Evolutionary conservation across 1,140 invertebrate genomes (phyloP).

Genomic region (Ridgeia piscesae): DNA sequence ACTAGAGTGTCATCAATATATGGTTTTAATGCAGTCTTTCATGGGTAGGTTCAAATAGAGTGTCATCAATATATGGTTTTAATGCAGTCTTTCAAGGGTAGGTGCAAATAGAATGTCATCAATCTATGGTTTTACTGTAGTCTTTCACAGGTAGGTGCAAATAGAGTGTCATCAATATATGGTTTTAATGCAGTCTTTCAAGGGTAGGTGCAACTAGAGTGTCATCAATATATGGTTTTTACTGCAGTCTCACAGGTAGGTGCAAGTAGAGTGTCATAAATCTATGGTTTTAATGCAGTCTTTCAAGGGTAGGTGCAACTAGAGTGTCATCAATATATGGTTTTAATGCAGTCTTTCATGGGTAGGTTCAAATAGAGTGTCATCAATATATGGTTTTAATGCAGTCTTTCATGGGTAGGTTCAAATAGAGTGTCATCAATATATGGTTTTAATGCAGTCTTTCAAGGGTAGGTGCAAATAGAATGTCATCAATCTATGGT

Average conservation of each 20-base stretch:
- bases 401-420: slow-evolving; percentile 48
- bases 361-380: slow-evolving; percentile 61
- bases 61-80: slow-evolving; percentile 62
- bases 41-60: slow-evolving; percentile 58
- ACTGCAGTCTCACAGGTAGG: background rate
- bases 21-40: background rate
- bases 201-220: slow-evolving; percentile 30
- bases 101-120: slow-evolving; percentile 8
- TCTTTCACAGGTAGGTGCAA: slow-evolving; percentile 46
- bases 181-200: slow-evolving; percentile 58
- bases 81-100: slow-evolving; percentile 55
- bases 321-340: background rate
- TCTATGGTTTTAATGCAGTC: slow-evolving; percentile 60
- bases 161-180: slow-evolving; percentile 63
- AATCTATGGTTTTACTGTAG: background rate
- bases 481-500: slow-evolving; percentile 62
- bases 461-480: slow-evolving; percentile 55
- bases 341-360: background rate
- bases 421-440: background rate
- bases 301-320: slow-evolving; percentile 39
- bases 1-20: background rate
- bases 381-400: slow-evolving; percentile 62
- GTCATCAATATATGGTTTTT: background rate
- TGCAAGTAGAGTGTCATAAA: slow-evolving; percentile 64
- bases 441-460: background rate